Base-by-base conservation (phyloP, 2,888 invertebrate species). In the Chaetogeoica ovagalla region DNA sequence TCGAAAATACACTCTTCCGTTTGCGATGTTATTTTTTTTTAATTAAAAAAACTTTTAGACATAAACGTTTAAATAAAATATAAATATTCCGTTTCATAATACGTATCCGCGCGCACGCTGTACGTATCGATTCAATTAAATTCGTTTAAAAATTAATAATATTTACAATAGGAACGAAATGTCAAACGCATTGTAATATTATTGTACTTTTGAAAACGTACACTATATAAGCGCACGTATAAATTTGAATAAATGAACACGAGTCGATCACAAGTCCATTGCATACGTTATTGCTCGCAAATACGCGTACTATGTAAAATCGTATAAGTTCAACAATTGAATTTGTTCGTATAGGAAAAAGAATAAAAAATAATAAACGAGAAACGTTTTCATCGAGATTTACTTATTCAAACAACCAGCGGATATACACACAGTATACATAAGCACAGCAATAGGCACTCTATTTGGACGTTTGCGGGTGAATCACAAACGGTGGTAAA, bases 331-430 rank as follows among this genome's bases (percentile, higher is more conserved):
- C 55, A 52, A 30, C 39, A 74, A 74, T 65, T 65, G 65, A 55
- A 74, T 74, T 74, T 55, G 63, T 55, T 6, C 17, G 55, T 39
- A 55, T 13, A 13, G 23, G 55, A 2, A 13, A 30, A 23, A 66
- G 11, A 66, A 66, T 15, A 65, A 74, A 6, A 37, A 43, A 43
- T 5, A 43, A 43, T 9, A 9, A 62, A 3, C 37, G 55, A 7
- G 63, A 55, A 74, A 74, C 57, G 75, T 59, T 75, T 75, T 75
- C 57, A 13, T 59, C 66, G 13, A 75, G 75, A 75, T 75, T 75
- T 66, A 75, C 75, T 66, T 75, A 75, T 57, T 39, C 75, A 75
- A 75, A 75, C 75, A 66, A 75, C 23, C 23, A 60, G 43, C n/a
- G 30, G 60, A 75, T 66, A 75, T 59, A 57, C 66, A 30, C 59